phyloP scores from a whole-genome alignment of 2,113 vertebrate species.

The Haemorhous mexicanus region DNA sequence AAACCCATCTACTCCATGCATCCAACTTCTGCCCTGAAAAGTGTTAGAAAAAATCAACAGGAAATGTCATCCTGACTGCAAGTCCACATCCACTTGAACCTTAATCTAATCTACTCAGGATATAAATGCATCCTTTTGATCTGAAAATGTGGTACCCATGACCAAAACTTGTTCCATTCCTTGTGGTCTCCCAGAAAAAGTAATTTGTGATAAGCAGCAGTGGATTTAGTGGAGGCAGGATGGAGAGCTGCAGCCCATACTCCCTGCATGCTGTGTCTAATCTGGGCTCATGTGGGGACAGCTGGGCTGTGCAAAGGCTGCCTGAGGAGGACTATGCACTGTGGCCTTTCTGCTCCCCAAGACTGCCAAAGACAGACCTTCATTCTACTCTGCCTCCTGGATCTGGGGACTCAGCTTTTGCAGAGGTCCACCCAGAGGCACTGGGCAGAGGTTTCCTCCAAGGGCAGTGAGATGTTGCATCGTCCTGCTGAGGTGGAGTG shows the following conservation, averaged over 20 bases:
- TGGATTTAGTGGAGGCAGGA: not conserved
- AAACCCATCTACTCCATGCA: not conserved
- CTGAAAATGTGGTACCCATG: not conserved
- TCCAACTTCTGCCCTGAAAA: not conserved
- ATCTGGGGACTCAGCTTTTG: not conserved
- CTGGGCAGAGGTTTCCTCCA: not conserved
- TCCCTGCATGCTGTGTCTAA: fast-evolving
- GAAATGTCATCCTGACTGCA: not conserved
- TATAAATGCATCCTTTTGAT: not conserved
- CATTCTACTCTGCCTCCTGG: not conserved
- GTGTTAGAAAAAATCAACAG: not conserved
- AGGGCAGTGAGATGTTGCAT: not conserved
- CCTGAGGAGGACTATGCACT: fast-evolving
- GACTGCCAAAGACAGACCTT: not conserved
- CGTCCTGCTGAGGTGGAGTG: not conserved
- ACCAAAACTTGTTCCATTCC: not conserved
- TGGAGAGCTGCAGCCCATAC: not conserved
- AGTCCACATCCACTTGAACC: not conserved
- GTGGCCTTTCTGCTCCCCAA: not conserved
- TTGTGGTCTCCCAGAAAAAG: not conserved
- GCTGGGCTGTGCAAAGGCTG: not conserved
- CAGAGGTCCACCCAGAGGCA: not conserved
- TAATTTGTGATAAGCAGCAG: not conserved
- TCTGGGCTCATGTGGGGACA: fast-evolving
- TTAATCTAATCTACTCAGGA: not conserved